Evolutionary conservation across 2,113 vertebrate species (phyloP).

Genomic region (Limanda limanda): DNA sequence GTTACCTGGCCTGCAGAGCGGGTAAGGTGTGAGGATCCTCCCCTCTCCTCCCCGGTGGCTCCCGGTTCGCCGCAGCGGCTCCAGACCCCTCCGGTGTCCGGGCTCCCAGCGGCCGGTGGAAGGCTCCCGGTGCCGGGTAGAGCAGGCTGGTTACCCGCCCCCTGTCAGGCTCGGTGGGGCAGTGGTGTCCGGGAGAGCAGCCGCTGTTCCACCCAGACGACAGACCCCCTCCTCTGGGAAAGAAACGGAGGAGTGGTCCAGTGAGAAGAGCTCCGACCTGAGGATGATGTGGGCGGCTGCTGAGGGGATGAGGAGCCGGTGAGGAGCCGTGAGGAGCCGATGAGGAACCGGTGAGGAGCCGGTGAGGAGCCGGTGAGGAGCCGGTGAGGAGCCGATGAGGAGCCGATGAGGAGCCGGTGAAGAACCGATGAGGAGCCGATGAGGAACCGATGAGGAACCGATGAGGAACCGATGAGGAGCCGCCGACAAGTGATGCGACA

Average conservation of each 20-base stretch:
- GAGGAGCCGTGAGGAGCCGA: neutral
- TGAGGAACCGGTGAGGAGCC: too few relatives aligned
- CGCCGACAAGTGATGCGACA: conserved; percentile 58
- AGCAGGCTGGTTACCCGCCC: conserved; percentile 19
- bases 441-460: too few relatives aligned
- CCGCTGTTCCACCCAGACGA: neutral
- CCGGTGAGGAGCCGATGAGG: too few relatives aligned
- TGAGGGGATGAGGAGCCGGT: neutral
- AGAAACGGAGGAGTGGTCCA: neutral
- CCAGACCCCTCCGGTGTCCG: conserved; percentile 9
- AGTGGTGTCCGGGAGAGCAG: conserved; percentile 29
- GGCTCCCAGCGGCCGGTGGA: conserved; percentile 32
- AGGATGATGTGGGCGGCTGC: conserved; percentile 1
- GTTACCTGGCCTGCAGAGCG: conserved; percentile 20
- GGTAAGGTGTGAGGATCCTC: conserved; percentile 11
- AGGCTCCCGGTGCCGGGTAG: conserved; percentile 54
- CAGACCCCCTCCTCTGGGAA: conserved; percentile 5
- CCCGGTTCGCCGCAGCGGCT: conserved; percentile 43
- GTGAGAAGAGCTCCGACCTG: neutral
- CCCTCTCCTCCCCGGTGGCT: conserved; percentile 11
- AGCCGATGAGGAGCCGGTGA: neutral
- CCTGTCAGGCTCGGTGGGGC: conserved; percentile 40
- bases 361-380: too few relatives aligned
- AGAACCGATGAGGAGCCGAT: too few relatives aligned
- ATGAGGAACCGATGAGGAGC: neutral